Base-by-base conservation (phyloP, 2,113 vertebrate genomes). In the Bos taurus region DNA sequence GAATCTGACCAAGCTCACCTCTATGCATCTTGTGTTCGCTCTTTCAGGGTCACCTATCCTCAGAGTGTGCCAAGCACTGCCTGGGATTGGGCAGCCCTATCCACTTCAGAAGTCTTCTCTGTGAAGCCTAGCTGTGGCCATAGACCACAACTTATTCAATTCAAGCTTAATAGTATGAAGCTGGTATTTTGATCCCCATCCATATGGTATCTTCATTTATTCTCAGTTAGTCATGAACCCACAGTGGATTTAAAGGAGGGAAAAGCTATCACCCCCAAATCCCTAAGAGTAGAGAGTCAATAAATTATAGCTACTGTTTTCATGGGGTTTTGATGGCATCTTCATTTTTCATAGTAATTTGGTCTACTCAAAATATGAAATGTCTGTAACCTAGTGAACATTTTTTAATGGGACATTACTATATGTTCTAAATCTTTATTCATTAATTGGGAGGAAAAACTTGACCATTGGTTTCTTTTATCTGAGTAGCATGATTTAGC, bases 141-240 rank as follows among this genome's bases (percentile, higher is more conserved):
- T n/a, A 94, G 25, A 91, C 12, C 16, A 95, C n/a, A 83, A 78
- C 15, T 82, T 59, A 83, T n/a, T 94, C 10, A 95, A 96, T 84
- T 97, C 40, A 91, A 10, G 46, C 14, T 84, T 90, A 67, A 54
- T 21, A 15, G 17, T 67, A n/a, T 84, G 40, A 96, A 64, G 25
- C 64, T 83, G 23, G 8, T 36, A 94, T 85, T 90, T 94, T 95
- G 40, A 90, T 92, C 28, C 80, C 30, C 30, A 54, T 28, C 23
- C 84, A 8, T 71, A 10, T 93, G 48, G 48, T 54, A 62, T 13
- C 16, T 67, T 19, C 7, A 57, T 77, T 82, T 78, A 77, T 17
- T 77, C 84, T 64, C 23, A 88, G 9, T 50, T 89, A 83, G 23
- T 62, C 91, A 13, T 62, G 26, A 97, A 71, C 3, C 4, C 10